These are phyloP conservation scores for Notarius lentiginosus DNA, from an alignment of 2,113 vertebrate genomes.

Conservation along the genomic window DNA sequence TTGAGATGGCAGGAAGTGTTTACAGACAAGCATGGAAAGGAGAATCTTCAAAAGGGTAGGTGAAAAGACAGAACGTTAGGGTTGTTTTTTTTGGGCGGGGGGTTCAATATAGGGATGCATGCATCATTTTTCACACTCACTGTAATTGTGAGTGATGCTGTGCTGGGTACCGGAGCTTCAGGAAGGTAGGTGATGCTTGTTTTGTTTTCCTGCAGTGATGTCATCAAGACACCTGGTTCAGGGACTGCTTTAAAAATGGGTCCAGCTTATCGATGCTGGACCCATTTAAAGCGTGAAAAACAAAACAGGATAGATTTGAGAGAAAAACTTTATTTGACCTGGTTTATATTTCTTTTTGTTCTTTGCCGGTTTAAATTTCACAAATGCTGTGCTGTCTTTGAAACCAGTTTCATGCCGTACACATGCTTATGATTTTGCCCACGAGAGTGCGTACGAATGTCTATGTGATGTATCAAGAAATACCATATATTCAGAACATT, in stretches of 20 bases:
- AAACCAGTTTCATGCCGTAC: background rate
- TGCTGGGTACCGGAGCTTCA: background rate
- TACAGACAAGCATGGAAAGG: conserved; percentile 73
- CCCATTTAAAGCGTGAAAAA: background rate
- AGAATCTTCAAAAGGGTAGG: background rate
- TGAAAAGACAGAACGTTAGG: background rate
- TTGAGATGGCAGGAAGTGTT: conserved; percentile 70
- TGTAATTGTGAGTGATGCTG: background rate
- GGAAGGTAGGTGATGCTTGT: background rate
- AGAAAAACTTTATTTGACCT: background rate
- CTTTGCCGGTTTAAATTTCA: background rate
- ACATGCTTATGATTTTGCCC: background rate
- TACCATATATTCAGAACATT: background rate
- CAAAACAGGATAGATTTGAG: no score
- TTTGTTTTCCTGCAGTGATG: background rate
- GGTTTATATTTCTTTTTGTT: background rate
- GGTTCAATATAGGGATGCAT: background rate
- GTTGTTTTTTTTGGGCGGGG: background rate
- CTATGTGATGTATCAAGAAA: background rate
- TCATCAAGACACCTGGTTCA: background rate
- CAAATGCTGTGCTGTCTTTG: background rate
- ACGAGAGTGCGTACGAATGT: background rate
- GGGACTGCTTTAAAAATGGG: background rate
- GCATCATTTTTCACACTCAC: background rate
- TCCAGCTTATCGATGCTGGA: background rate